Base-by-base conservation (phyloP, 2,888 invertebrate genomes). In the Metalampra italica region DNA sequence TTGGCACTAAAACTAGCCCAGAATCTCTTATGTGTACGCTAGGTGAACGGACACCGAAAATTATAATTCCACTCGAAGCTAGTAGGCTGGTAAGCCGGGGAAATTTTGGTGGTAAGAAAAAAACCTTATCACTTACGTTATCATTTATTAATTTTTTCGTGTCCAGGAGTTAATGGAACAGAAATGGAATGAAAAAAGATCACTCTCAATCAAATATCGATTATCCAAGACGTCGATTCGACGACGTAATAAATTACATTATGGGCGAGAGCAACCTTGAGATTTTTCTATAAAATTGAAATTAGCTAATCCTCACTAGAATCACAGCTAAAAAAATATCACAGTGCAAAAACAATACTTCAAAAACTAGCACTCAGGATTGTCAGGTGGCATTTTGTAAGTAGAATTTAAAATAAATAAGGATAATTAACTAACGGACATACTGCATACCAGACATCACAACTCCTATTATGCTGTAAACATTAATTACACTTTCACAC, bases 251-350 rank as follows among this genome's bases (percentile, higher is more conserved):
- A 11, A 9, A 11, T 11, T 34, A 4, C 7, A n/a, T 1, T 7
- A n/a, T 3, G 2, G 11, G 38, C 30, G 38, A 29, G 49, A 41
- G 34, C 14, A 29, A 22, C 34, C 12, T n/a, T 22, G 50, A 50
- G 42, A 42, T 42, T 42, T 30, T 12, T n/a, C 29, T 22, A 42
- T 22, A 44, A 9, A 45, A 12, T 42, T 32, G 22, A 47, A 46
- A 42, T 48, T 46, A 48, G 48, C 51, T 72, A 80, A 83, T 78
- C 79, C 80, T 79, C 82, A 75, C 64, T 70, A 73, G 56, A 75
- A 78, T 70, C 72, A 78, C 74, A 78, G 64, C 63, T 68, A 22
- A 68, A 71, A 71, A 82, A 78, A 78, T 87, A 87, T 87, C 88
- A 88, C 87, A 87, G 87, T 80, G 74, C 71, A 83, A 82, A 71